Evolutionary conservation across 2,888 invertebrate species (phyloP).

Genomic region (Caenorhabditis angaria): DNA sequence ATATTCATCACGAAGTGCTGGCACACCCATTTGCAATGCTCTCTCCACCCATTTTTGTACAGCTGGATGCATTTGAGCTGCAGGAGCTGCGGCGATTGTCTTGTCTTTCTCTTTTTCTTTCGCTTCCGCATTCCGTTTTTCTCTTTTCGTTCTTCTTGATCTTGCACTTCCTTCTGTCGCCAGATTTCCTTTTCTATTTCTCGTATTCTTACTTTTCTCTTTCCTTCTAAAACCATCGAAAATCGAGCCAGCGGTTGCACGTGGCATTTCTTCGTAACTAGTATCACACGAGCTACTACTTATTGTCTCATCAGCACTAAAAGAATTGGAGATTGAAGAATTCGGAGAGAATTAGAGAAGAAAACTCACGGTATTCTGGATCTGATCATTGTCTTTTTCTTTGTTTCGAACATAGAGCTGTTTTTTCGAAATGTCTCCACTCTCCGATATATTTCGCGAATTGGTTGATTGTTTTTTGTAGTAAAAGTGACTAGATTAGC

Average conservation of each 20-base stretch:
- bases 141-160: constrained; percentile 10
- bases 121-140: too few species aligned
- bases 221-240: constrained; percentile 1
- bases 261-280: background rate
- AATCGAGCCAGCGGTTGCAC: background rate
- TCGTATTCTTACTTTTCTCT: background rate
- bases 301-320: background rate
- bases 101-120: constrained; percentile 22
- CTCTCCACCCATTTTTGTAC: constrained; percentile 36
- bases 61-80: constrained; percentile 22
- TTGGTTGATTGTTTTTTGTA: too few species aligned
- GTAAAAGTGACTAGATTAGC: too few species aligned
- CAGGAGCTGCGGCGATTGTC: constrained; percentile 8
- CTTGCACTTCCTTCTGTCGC: background rate
- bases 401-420: constrained; percentile 6
- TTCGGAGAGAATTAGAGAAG: background rate
- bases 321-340: background rate
- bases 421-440: too few species aligned
- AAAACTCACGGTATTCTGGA: background rate
- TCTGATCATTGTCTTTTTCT: background rate
- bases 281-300: background rate
- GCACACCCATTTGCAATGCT: constrained; percentile 54
- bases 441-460: too few species aligned
- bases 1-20: constrained; percentile 52
- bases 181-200: background rate